Conservation (phyloP, 2,888 invertebrate species). For the Eupithecia subfuscata region DNA sequence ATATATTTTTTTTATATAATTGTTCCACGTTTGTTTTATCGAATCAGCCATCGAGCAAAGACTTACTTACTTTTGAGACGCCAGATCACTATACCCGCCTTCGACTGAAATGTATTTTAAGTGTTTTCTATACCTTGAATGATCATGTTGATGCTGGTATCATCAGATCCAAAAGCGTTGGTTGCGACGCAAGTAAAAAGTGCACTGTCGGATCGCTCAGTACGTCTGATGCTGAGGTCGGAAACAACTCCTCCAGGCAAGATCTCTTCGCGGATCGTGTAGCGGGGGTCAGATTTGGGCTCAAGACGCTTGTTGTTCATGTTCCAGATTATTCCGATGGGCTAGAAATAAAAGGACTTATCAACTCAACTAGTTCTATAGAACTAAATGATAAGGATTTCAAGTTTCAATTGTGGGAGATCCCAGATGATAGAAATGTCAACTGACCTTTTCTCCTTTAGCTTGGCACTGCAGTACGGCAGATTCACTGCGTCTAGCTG, state of each 20-base stretch:
- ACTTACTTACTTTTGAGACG: no score
- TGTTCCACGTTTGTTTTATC: no score
- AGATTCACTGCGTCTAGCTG: slow-evolving; percentile 94
- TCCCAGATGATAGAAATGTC: neutral
- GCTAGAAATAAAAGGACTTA: slow-evolving; percentile 65
- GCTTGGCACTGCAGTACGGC: slow-evolving; percentile 96
- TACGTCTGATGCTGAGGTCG: slow-evolving; percentile 94
- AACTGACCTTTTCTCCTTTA: slow-evolving; percentile 90
- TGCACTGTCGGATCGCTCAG: slow-evolving; percentile 94
- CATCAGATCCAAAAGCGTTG: slow-evolving; percentile 96
- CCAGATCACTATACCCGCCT: no score
- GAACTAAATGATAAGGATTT: neutral
- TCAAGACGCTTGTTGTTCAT: slow-evolving; percentile 97
- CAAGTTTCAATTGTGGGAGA: neutral
- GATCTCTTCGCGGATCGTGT: slow-evolving; percentile 94
- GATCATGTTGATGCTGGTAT: slow-evolving; percentile 97
- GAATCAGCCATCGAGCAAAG: no score
- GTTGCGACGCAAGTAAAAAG: slow-evolving; percentile 96
- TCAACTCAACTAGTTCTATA: neutral
- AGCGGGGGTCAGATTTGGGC: slow-evolving; percentile 93
- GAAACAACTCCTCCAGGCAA: slow-evolving; percentile 94
- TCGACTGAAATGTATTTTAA: no score
- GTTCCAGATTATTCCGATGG: slow-evolving; percentile 97
- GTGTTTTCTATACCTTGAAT: slow-evolving; percentile 87
- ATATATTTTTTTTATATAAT: no score